Evolutionary conservation across 2,888 invertebrate genomes (phyloP).

Genomic region (Aethes cnicana): DNA sequence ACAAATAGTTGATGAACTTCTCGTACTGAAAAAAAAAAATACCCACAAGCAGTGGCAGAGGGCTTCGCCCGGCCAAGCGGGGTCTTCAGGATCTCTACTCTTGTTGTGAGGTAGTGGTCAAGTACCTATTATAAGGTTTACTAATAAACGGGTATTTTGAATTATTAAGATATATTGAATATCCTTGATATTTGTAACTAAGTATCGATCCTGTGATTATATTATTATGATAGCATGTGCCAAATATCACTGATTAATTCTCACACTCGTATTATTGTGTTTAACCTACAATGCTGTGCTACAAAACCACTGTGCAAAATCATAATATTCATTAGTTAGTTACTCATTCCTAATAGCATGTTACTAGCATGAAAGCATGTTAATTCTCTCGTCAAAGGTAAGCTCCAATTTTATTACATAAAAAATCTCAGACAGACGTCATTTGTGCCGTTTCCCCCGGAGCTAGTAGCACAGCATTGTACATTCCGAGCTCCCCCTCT

Average conservation of each 20-base stretch:
- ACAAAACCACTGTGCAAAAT: constrained; percentile 45
- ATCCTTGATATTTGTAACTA: no score
- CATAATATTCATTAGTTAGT: constrained; percentile 31
- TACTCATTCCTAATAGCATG: constrained; percentile 49
- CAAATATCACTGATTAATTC: not conserved
- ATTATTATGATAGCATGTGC: constrained; percentile 1
- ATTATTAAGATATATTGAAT: no score
- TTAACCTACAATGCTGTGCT: constrained; percentile 70
- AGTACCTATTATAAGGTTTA: no score
- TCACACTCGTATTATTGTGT: not conserved
- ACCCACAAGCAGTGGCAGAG: no score
- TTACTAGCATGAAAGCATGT: constrained; percentile 48
- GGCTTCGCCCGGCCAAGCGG: no score
- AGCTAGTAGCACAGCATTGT: constrained; percentile 75
- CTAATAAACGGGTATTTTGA: no score
- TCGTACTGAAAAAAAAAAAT: no score
- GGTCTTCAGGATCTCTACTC: no score
- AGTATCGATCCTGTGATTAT: no score
- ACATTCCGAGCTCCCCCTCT: constrained; percentile 67
- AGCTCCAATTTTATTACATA: constrained; percentile 27
- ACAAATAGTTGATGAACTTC: no score
- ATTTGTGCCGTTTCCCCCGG: constrained; percentile 67
- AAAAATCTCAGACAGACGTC: constrained; percentile 43
- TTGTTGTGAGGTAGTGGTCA: no score
- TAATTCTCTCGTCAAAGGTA: constrained; percentile 35